Evolutionary conservation across 2,888 invertebrate genomes (phyloP).

Genomic region (Conus canariensis): DNA sequence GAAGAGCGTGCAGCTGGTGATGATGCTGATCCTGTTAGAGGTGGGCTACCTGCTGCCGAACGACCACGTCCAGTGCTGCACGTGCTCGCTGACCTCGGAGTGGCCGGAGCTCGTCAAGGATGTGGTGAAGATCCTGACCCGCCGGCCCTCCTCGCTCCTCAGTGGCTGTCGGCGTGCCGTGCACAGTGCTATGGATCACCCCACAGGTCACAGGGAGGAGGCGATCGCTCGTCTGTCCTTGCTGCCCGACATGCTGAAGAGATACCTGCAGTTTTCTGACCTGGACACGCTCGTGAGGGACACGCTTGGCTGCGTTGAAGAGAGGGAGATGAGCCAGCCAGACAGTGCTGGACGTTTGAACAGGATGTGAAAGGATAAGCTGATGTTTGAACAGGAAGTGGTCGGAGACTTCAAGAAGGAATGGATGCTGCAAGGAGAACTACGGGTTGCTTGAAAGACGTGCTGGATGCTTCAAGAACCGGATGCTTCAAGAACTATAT

Average conservation of each 20-base stretch:
- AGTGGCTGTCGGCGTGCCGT: background rate
- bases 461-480: no score
- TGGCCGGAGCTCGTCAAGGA: background rate
- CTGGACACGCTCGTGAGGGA: background rate
- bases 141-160: background rate
- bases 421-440: no score
- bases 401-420: no score
- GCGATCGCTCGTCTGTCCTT: background rate
- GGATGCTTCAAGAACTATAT: no score
- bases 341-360: no score
- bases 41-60: background rate
- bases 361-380: no score
- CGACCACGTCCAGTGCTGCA: background rate
- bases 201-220: background rate
- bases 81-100: no score
- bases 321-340: background rate
- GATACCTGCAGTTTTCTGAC: slow-evolving; percentile 3
- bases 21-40: slow-evolving; percentile 11
- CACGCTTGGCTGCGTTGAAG: background rate
- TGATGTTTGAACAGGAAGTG: no score
- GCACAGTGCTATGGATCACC: background rate
- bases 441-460: no score
- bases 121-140: background rate
- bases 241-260: background rate
- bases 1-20: slow-evolving; percentile 4